Evolutionary conservation across 2,113 vertebrate species (phyloP), one percentile per base, ranked within the genome.

Genomic region (Proterorhinus semilunaris): DNA sequence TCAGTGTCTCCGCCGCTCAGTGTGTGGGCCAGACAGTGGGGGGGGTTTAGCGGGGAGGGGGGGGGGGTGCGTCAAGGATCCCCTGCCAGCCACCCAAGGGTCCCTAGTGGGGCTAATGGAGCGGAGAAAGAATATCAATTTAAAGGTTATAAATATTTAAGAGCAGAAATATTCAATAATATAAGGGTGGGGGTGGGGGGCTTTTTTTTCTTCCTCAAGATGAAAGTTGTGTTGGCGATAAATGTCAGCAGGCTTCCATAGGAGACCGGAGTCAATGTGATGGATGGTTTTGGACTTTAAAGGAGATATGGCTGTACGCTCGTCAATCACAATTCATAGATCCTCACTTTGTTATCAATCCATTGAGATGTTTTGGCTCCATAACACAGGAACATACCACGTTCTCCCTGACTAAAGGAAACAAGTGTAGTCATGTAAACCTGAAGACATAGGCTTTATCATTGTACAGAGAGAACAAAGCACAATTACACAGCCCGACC

Each of bases 101-200:
- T 89, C 89, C 90, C 84, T 66, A 71, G 86, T 88, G 88, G 86
- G 89, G 67, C 87, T 83, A 83, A 83, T 79, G 79, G 86, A 89
- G 88, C 88, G 86, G 84, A 77, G 83, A 87, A 82, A 88, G 90
- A 92, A 91, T 92, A 93, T 93, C 91, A 93, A 92, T 93, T 93
- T 92, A 91, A 92, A 90, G 81, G 88, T 86, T 84, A 92, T 91
- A 91, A 92, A 93, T 93, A 92, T 92, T 92, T 91, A 92, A 92
- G 75, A 88, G 88, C 86, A 87, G 88, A 90, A 88, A 90, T 85
- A 91, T 91, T 92, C 91, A 91, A 92, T 91, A 91, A 87, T 87
- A 87, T 86, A 86, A 87, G 83, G 85, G 86, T 83, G 86, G 87
- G 86, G 84, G 86, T 83, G 82, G 86, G 83, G 82, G 87, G 71